phyloP scores from a whole-genome alignment of 92 coral and sea anemone genomes.

The Umimayanthus kanabou region DNA sequence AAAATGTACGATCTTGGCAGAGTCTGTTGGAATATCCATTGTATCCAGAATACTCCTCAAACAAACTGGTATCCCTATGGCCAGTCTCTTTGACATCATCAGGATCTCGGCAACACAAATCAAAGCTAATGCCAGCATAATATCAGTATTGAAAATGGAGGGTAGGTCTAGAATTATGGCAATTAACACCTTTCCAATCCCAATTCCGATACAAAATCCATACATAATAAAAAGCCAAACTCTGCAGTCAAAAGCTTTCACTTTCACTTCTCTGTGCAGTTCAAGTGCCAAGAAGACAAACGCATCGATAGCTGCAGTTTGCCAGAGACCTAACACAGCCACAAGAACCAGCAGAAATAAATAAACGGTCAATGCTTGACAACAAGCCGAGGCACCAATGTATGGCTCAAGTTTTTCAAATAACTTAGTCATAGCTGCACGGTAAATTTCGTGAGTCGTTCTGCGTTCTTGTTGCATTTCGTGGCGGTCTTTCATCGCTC shows the following conservation, averaged over 20 bases:
- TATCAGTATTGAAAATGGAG: background rate
- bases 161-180: background rate
- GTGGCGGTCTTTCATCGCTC: background rate
- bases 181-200: background rate
- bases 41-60: background rate
- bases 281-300: background rate
- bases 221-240: background rate
- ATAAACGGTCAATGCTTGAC: background rate
- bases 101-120: background rate
- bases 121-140: background rate
- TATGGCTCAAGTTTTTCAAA: background rate
- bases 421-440: background rate
- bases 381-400: background rate
- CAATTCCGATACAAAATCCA: background rate
- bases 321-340: background rate
- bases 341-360: background rate
- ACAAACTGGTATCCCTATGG: background rate
- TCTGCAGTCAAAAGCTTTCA: background rate
- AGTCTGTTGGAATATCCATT: background rate
- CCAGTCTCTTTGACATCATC: background rate
- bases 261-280: constrained; percentile 5
- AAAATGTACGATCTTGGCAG: constrained; percentile 5
- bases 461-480: background rate
- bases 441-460: constrained; percentile 5
- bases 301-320: background rate